Evolutionary conservation across 1,140 invertebrate genomes (phyloP).

Genomic region (Heliconius himera): DNA sequence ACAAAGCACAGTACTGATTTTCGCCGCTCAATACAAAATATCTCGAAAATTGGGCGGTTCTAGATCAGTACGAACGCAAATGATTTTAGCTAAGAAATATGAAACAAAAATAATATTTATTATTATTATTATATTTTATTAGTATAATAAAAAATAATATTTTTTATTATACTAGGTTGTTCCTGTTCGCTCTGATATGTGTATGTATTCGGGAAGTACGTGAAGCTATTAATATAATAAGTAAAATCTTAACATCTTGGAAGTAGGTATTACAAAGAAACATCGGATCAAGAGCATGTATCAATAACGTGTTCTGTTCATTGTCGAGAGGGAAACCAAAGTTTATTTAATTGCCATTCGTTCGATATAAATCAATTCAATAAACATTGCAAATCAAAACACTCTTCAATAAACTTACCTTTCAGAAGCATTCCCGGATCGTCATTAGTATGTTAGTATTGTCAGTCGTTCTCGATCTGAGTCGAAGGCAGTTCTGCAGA

Average conservation of each 20-base stretch:
- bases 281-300: neutral
- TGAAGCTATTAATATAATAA: neutral
- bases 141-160: no score
- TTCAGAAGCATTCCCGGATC: neutral
- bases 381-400: slow-evolving; percentile 2
- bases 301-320: slow-evolving; percentile 5
- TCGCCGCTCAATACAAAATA: no score
- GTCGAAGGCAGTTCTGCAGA: no score
- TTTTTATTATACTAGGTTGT: no score
- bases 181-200: no score
- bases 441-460: neutral
- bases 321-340: slow-evolving; percentile 20
- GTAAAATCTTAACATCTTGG: neutral
- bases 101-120: no score
- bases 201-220: neutral
- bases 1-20: no score
- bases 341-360: slow-evolving; percentile 29
- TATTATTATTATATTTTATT: no score
- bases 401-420: neutral
- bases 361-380: slow-evolving; percentile 20
- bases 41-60: no score
- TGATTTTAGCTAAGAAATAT: no score
- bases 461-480: neutral
- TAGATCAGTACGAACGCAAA: no score
- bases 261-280: neutral